Conservation (phyloP, 2,113 vertebrate genomes). For the Dasypus novemcinctus region DNA sequence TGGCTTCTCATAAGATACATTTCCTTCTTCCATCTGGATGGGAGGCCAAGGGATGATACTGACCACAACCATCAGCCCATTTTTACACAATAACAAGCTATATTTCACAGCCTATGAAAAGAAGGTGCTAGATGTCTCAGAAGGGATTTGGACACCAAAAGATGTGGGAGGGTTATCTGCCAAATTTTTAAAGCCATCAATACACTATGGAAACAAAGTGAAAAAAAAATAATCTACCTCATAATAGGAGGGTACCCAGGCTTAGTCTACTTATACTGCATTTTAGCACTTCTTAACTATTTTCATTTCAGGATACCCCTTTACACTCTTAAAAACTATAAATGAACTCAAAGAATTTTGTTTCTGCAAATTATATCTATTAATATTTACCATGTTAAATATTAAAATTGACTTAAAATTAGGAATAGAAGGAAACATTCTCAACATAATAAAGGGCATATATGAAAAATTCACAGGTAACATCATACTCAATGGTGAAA, state of each 20-base stretch:
- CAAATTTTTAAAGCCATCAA: neutral
- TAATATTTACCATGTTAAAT: neutral
- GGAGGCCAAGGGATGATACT: neutral
- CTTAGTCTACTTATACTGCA: neutral
- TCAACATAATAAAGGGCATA: too few species aligned
- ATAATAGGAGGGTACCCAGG: neutral
- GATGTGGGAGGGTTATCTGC: neutral
- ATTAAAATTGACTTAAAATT: neutral
- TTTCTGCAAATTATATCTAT: neutral
- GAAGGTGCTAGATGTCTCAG: neutral
- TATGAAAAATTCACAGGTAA: too few species aligned
- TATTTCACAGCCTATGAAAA: neutral
- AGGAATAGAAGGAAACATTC: too few species aligned
- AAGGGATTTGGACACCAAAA: neutral
- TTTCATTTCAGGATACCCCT: neutral
- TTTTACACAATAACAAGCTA: neutral
- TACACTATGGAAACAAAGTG: neutral
- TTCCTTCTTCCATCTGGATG: neutral
- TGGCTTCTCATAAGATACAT: neutral
- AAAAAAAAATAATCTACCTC: neutral
- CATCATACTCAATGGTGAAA: too few species aligned
- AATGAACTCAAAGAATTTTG: neutral
- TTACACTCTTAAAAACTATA: neutral
- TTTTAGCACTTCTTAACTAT: neutral
- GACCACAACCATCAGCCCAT: neutral